A percentile compares a stretch with the other conserved stretches of the same genome.
Evolutionary conservation across 2,113 vertebrate genomes (phyloP).

Genomic region (Ariopsis seemanni): DNA sequence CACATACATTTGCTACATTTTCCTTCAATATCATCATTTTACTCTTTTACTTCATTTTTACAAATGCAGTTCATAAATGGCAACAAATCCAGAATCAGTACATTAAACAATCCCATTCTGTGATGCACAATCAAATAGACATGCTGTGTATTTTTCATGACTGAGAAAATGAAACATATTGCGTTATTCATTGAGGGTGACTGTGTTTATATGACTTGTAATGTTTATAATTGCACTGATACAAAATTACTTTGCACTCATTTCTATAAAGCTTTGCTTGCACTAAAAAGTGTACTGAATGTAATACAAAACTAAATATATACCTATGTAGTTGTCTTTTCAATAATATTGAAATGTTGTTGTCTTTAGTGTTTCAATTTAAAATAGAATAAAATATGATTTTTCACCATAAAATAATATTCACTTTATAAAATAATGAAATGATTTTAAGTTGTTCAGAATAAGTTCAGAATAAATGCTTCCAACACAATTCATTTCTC

Average conservation of each 20-base stretch:
- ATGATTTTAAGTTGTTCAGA: background rate
- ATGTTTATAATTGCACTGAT: constrained; percentile 5
- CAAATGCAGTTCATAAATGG: background rate
- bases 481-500: constrained; percentile 49
- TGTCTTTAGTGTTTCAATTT: background rate
- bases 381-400: background rate
- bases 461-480: background rate
- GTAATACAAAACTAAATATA: background rate
- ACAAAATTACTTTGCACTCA: background rate
- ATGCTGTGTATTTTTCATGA: background rate
- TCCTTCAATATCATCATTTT: background rate
- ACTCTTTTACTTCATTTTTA: background rate
- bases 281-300: background rate
- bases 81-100: background rate
- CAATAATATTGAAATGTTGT: background rate
- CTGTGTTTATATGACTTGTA: background rate
- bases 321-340: constrained; percentile 4
- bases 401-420: background rate
- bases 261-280: background rate
- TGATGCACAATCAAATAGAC: constrained; percentile 25
- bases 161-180: background rate
- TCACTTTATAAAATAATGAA: constrained; percentile 15
- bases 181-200: background rate
- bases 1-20: background rate
- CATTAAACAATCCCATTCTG: background rate